Conservation (phyloP, 2,113 vertebrate genomes). For the Nibea albiflora region DNA sequence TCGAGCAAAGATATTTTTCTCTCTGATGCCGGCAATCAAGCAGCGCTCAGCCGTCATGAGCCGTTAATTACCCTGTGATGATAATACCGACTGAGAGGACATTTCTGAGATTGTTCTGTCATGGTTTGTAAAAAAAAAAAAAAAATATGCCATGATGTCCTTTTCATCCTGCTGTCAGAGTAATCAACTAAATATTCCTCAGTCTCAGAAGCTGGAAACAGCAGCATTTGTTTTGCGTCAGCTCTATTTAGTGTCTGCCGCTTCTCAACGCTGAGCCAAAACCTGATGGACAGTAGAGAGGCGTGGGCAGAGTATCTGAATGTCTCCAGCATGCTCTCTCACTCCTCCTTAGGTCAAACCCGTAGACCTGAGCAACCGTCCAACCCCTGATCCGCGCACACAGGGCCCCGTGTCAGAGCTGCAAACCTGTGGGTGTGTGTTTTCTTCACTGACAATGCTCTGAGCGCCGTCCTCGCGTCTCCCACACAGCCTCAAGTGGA, state of each 20-base stretch:
- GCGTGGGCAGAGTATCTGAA: slow-evolving; percentile 26
- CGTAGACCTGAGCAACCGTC: slow-evolving; percentile 16
- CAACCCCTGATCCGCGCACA: slow-evolving; percentile 38
- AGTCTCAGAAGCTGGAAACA: slow-evolving; percentile 9
- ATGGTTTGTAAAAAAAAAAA: background rate
- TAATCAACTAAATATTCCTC: background rate
- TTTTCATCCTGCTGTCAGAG: background rate
- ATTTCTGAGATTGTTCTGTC: slow-evolving; percentile 5
- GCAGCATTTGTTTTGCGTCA: slow-evolving; percentile 7
- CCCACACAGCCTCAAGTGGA: slow-evolving; percentile 69
- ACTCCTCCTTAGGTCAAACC: slow-evolving; percentile 40
- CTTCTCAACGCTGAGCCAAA: background rate
- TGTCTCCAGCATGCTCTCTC: slow-evolving; percentile 19
- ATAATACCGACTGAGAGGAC: slow-evolving; percentile 7
- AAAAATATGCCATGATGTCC: background rate
- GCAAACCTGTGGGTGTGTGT: slow-evolving; percentile 76
- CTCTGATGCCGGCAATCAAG: slow-evolving; percentile 31
- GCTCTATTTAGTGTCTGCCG: slow-evolving; percentile 27
- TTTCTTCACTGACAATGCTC: slow-evolving; percentile 64
- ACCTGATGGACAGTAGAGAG: slow-evolving; percentile 22
- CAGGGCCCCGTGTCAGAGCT: slow-evolving; percentile 56
- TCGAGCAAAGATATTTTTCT: slow-evolving; percentile 54
- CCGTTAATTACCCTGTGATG: slow-evolving; percentile 4
- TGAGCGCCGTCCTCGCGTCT: slow-evolving; percentile 53
- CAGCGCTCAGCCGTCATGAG: background rate